Evolutionary conservation across 2,888 invertebrate species (phyloP).

Genomic region (Sinohyriopsis cumingii): DNA sequence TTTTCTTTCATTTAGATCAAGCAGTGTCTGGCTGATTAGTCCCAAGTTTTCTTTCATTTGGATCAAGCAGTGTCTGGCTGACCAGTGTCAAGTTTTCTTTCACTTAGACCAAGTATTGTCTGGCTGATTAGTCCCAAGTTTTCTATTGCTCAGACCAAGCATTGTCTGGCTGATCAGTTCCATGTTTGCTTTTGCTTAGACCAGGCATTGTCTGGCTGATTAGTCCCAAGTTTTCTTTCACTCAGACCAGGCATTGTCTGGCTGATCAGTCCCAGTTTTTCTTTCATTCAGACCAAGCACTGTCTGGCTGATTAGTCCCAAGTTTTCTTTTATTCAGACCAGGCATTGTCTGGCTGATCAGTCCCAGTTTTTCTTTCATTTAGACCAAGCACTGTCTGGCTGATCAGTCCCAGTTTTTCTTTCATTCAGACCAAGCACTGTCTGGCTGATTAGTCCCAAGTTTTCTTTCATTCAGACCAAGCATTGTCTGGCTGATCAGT

Average conservation of each 20-base stretch:
- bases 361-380: conserved; percentile 1
- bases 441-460: neutral
- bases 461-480: too few relatives aligned
- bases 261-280: neutral
- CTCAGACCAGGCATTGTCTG: neutral
- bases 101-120: neutral
- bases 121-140: neutral
- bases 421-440: neutral
- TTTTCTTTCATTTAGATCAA: too few relatives aligned
- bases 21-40: neutral
- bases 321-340: too few relatives aligned
- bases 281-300: conserved; percentile 3
- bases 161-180: neutral
- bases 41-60: conserved; percentile 1
- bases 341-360: neutral
- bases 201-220: neutral
- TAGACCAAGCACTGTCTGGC: neutral
- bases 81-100: neutral
- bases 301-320: neutral
- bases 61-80: neutral
- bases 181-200: conserved; percentile 3
- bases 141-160: conserved; percentile 3
- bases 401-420: neutral
- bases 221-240: conserved; percentile 2
- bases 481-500: neutral